Base-by-base conservation (phyloP, 2,797 vertebrate species). In the Anabacerthia variegaticeps region DNA sequence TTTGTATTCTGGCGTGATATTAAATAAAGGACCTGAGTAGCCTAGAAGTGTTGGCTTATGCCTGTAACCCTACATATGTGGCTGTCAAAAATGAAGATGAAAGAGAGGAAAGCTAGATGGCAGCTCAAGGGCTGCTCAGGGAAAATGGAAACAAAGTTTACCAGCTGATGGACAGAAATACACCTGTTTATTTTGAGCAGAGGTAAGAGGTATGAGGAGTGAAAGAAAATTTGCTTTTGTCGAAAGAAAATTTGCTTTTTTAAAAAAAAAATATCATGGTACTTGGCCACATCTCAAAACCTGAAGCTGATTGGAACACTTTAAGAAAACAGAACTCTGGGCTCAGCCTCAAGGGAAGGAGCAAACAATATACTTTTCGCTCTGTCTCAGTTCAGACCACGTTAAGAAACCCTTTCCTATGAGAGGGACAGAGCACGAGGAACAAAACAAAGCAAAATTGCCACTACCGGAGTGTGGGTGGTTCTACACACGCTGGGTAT, bases 321-420 rank as follows among this genome's bases (percentile, higher is more conserved):
- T 91, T 34, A 79, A 73, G 83, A 84, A 95, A 93, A 63, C 43
- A 92, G 86, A 95, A 61, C 59, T 63, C 79, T 88, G 41, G 83
- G 51, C 55, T 91, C 63, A 79, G 44, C 41, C 76, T 93, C 87
- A 75, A 89, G 76, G 24, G 48, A 91, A 84, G 88, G 75, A 93
- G 20, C 17, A 93, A 96, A 85, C 71, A 81, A 86, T 94, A 86
- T 95, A 92, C 34, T 84, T 96, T 96, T 77, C 41, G 36, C 30
- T 66, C 62, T 80, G 17, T 48, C 39, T 89, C 14, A 14, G 62
- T 71, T 86, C 69, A 81, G 44, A 66, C 10, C 3, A 36, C 73
- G 26, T 89, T 80, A 93, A 88, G 63, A 88, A 94, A 79, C 7
- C 4, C 22, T 48, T 23, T 89, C 41, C 55, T 81, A 14, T 48